These are phyloP conservation scores for Drosophila biarmipes DNA, from an alignment of 1,140 invertebrate genomes.

Conservation along the genomic window DNA sequence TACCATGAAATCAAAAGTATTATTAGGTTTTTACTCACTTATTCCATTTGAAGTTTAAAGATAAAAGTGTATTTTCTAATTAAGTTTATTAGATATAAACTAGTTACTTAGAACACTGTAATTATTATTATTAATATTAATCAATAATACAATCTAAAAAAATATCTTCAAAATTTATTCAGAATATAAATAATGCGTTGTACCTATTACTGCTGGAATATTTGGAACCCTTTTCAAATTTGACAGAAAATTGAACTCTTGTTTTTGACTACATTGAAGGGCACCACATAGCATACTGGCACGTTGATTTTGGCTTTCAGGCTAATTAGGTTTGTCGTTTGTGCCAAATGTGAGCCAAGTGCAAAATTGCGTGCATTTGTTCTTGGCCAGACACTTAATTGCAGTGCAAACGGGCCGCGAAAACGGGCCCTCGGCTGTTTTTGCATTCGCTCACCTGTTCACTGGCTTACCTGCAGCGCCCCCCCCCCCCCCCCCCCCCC, in stretches of 20 bases:
- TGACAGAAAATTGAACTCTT: not conserved
- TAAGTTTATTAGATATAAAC: too few relatives aligned
- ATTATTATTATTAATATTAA: too few relatives aligned
- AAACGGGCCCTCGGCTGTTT: slow-evolving; percentile 50
- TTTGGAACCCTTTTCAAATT: not conserved
- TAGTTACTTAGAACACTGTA: too few relatives aligned
- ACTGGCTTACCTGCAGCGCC: not conserved
- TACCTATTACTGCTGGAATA: not conserved
- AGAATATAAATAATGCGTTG: not conserved
- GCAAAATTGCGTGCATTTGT: slow-evolving; percentile 42
- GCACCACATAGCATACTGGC: not conserved
- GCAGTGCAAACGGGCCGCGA: slow-evolving; percentile 49
- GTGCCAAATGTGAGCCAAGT: slow-evolving; percentile 21
- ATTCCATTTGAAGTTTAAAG: too few relatives aligned
- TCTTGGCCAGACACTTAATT: slow-evolving; percentile 55
- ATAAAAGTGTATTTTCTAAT: too few relatives aligned
- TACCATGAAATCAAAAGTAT: too few relatives aligned
- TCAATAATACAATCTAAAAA: too few relatives aligned
- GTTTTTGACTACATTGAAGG: not conserved
- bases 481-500: slow-evolving; percentile 3
- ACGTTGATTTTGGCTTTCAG: slow-evolving; percentile 2
- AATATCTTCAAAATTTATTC: too few relatives aligned
- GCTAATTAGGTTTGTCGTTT: slow-evolving; percentile 23
- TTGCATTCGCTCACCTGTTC: slow-evolving; percentile 22
- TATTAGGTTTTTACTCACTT: too few relatives aligned